phyloP scores from a whole-genome alignment of 1,140 invertebrate genomes.

The Chrysomallon squamiferum region DNA sequence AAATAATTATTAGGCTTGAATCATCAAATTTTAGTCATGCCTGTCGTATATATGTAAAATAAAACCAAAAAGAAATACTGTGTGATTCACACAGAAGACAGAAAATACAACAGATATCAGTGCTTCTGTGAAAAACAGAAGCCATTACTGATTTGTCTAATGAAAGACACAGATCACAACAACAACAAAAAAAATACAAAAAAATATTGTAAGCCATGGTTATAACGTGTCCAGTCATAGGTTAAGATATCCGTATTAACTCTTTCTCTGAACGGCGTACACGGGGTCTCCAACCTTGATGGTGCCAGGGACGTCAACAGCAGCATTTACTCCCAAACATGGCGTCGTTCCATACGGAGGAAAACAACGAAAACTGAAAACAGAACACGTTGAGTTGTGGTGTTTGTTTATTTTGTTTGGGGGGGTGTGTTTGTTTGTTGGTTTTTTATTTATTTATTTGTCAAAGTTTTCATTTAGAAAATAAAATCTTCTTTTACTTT shows the following conservation, averaged over 20 bases:
- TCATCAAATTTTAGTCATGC: too few relatives aligned
- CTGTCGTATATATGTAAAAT: too few relatives aligned
- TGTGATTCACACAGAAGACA: too few relatives aligned
- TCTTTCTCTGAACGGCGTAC: conserved; percentile 30
- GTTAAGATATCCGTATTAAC: neutral
- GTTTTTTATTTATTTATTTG: neutral
- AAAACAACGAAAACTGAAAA: conserved; percentile 28
- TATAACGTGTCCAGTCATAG: neutral
- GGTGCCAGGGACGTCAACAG: conserved; percentile 17
- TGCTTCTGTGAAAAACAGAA: neutral
- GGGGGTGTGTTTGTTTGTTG: too few relatives aligned
- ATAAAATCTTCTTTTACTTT: neutral
- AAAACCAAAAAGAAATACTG: too few relatives aligned
- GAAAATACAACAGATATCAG: too few relatives aligned
- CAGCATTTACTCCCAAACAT: conserved; percentile 28
- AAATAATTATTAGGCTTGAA: too few relatives aligned
- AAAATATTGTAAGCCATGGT: neutral
- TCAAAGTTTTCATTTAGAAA: neutral
- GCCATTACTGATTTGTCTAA: neutral
- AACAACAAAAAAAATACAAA: too few relatives aligned
- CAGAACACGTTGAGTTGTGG: neutral
- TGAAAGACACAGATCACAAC: neutral
- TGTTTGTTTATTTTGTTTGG: neutral
- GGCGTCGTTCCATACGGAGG: conserved; percentile 25
- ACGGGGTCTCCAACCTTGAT: conserved; percentile 39